These are phyloP conservation scores for Plecturocebus donacophilus DNA, from an alignment of 2,113 vertebrate genomes.

Conservation along the genomic window DNA sequence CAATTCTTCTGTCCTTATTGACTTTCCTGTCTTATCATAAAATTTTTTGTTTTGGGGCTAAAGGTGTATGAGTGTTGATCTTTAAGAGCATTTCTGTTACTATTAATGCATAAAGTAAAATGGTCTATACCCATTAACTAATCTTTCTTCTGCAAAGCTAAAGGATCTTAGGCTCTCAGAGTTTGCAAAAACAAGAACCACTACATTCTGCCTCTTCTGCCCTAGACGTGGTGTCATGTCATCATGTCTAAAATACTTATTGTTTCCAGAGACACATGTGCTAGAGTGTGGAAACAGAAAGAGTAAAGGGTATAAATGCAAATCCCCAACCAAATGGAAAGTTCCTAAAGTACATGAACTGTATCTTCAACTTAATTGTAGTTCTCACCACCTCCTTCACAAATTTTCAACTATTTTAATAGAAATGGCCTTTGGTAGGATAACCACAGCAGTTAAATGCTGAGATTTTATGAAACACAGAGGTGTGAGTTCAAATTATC, in stretches of 20 bases:
- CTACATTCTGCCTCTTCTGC: accelerated
- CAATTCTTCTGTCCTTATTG: not conserved
- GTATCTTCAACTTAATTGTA: not conserved
- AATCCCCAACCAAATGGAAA: not conserved
- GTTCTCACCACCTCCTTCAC: not conserved
- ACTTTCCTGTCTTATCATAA: not conserved
- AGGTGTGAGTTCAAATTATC: not conserved
- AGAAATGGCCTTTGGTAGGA: not conserved
- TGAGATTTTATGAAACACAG: not conserved
- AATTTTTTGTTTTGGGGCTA: not conserved
- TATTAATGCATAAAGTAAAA: not conserved
- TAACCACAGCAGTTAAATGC: not conserved
- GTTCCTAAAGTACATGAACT: not conserved
- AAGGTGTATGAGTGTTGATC: not conserved
- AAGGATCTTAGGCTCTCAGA: not conserved
- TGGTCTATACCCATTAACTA: not conserved
- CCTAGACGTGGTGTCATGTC: not conserved
- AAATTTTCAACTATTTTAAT: not conserved
- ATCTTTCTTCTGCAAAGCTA: not conserved
- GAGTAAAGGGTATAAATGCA: accelerated
- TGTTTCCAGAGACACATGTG: not conserved
- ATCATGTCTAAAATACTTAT: not conserved
- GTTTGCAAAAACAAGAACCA: not conserved
- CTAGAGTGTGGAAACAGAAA: not conserved
- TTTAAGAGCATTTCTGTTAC: not conserved